Conservation (phyloP, 2,113 vertebrate species). For the Hippocampus abdominalis region DNA sequence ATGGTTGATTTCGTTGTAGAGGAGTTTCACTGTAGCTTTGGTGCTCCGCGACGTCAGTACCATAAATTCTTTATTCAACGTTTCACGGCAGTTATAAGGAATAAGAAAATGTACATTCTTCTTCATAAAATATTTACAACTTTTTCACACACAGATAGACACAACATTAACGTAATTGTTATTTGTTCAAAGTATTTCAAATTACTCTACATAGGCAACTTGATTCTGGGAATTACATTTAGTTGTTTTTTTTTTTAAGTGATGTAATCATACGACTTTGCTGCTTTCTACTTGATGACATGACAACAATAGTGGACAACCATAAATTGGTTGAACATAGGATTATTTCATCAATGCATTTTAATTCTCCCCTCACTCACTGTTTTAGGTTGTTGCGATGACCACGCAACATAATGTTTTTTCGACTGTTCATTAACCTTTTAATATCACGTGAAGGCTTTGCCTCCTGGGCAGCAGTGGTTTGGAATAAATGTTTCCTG, state of each 20-base stretch:
- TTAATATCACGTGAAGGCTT: slow-evolving; percentile 17
- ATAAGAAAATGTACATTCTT: neutral
- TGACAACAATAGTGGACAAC: neutral
- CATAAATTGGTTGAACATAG: neutral
- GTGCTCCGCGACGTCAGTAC: neutral
- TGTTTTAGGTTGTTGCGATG: neutral
- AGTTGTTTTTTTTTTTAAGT: too few species aligned
- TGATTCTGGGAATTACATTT: neutral
- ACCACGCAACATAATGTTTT: slow-evolving; percentile 4
- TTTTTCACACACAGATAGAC: neutral
- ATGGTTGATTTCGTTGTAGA: too few species aligned
- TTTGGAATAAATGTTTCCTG: slow-evolving; percentile 29
- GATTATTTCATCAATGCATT: slow-evolving; percentile 3
- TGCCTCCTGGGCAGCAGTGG: slow-evolving; percentile 34
- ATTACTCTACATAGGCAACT: neutral
- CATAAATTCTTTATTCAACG: neutral
- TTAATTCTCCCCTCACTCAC: neutral
- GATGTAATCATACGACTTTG: neutral
- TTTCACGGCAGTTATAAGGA: neutral
- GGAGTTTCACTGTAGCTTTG: too few species aligned
- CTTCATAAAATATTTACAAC: neutral
- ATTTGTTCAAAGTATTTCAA: neutral
- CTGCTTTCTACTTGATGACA: slow-evolving; percentile 1
- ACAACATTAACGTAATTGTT: too few species aligned
- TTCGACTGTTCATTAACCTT: slow-evolving; percentile 11